Conservation (phyloP, 1,140 invertebrate species). For the Acromyrmex charruanus region DNA sequence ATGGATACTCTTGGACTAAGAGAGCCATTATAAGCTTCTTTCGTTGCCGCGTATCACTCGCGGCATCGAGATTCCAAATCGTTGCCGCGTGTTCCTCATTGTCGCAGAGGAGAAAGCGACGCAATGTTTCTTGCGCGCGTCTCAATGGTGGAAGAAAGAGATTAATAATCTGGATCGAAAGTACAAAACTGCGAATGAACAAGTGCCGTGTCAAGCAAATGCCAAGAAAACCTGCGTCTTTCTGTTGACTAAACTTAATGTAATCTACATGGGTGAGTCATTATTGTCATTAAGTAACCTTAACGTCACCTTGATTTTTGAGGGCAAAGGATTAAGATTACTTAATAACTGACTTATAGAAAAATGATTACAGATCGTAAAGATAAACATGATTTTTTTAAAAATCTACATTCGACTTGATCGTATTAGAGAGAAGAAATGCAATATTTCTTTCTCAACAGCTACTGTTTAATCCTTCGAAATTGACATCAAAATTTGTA, state of each 20-base stretch:
- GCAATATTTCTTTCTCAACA: background rate
- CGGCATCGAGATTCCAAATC: conserved; percentile 39
- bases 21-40: conserved; percentile 56
- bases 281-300: too few relatives aligned
- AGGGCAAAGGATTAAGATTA: too few relatives aligned
- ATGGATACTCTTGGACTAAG: conserved; percentile 40
- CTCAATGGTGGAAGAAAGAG: background rate
- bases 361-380: too few relatives aligned
- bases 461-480: too few relatives aligned
- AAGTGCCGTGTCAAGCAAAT: background rate
- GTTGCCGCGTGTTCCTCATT: conserved; percentile 15
- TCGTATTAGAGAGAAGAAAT: background rate
- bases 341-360: too few relatives aligned
- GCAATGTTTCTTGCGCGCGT: background rate
- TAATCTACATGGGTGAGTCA: background rate
- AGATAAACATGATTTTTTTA: background rate
- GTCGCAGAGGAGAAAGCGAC: conserved; percentile 9
- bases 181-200: background rate
- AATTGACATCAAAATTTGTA: too few relatives aligned
- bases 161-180: background rate
- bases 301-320: too few relatives aligned
- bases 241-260: background rate
- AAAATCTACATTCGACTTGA: background rate
- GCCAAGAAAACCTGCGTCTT: background rate
- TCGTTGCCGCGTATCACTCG: conserved; percentile 21